Conservation (phyloP, 2,888 invertebrate genomes). For the Diarsia dahlii region DNA sequence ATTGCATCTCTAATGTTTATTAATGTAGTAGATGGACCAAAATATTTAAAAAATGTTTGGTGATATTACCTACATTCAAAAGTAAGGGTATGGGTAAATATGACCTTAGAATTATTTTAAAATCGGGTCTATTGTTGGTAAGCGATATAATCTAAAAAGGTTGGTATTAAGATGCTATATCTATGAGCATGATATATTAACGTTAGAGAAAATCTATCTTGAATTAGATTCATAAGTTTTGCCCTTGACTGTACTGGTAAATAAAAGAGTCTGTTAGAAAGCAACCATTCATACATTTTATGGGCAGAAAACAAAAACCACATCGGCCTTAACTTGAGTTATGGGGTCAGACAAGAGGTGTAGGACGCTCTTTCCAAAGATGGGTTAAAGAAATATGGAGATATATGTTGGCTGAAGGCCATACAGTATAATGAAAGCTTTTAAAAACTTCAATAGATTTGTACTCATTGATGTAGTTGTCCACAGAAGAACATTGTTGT, state of each 20-base stretch:
- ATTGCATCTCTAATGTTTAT: background rate
- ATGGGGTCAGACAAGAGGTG: background rate
- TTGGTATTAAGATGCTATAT: background rate
- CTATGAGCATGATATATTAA: background rate
- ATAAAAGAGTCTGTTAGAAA: background rate
- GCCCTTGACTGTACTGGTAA: background rate
- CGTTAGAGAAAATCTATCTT: background rate
- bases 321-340: background rate
- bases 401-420: background rate
- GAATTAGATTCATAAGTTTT: background rate
- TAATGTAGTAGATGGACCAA: background rate
- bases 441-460: background rate
- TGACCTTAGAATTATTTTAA: background rate
- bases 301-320: background rate
- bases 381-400: background rate
- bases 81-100: background rate
- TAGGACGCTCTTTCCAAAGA: constrained; percentile 12
- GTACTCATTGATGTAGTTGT: no score
- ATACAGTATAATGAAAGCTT: background rate
- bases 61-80: background rate
- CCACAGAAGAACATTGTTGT: background rate
- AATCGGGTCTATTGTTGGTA: background rate
- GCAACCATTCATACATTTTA: background rate
- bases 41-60: background rate
- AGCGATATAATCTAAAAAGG: background rate